Evolutionary conservation across 1,140 invertebrate species (phyloP), one percentile per base, ranked within the genome.

Genomic region (Meloidogyne floridensis): DNA sequence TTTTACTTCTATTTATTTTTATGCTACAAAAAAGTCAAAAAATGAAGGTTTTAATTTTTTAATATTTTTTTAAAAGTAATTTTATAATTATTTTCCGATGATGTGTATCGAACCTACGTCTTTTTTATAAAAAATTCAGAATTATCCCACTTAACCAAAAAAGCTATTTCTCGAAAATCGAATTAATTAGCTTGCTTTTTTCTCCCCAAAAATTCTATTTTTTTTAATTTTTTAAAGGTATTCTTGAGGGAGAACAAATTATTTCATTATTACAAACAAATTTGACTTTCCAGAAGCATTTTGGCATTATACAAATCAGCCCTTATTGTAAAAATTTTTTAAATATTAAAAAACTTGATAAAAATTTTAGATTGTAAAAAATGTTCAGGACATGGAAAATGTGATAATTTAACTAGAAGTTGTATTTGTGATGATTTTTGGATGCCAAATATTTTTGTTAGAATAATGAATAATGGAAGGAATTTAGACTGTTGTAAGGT

Each of bases 301-400:
- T 65, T 65, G 59, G 59, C 6, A 6, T 65, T 65, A 5, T 65
- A 18, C 59, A 65, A 18, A 65, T 65, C n/a, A n/a, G 15, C n/a
- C 59, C 59, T 18, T 65, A 65, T 65, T 65, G 59, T 65, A 65
- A n/a, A 7, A 6, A n/a, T 2, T n/a, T 65, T 65, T 5, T 47
- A 47, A 47, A 47, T 47, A 65, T n/a, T n/a, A n/a, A n/a, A 65
- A 13, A 32, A 32, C 32, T 65, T 65, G n/a, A 59, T 59, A 65
- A n/a, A n/a, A 65, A 65, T n/a, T 65, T 65, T 65, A 65, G 59
- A 65, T 18, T 65, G 59, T 65, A 65, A n/a, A 65, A n/a, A 15
- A 65, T 65, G 59, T 65, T 65, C 59, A 5, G 59, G 59, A n/a
- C 59, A 65, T 65, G 59, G 59, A 4, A 65, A 65, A 65, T 65